These are phyloP conservation scores for Chironomus tentans DNA, from an alignment of 2,888 invertebrate genomes.

Conservation along the genomic window DNA sequence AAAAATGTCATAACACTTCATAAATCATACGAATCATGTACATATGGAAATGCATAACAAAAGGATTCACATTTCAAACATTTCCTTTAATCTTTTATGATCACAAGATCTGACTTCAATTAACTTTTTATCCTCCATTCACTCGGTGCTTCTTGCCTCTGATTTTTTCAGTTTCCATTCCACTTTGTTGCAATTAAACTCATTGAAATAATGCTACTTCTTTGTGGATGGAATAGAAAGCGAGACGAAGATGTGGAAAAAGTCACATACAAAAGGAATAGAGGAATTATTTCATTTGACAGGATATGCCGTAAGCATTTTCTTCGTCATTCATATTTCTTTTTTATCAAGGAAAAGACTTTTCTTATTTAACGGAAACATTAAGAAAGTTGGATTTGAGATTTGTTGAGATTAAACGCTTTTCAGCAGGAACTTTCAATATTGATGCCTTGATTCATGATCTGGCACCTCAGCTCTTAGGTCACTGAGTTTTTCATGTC, in stretches of 20 bases:
- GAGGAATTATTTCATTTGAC: no score
- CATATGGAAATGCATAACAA: neutral
- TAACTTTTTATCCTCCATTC: neutral
- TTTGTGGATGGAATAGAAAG: neutral
- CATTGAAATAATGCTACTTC: constrained; percentile 1
- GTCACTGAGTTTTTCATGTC: no score
- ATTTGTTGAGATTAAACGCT: no score
- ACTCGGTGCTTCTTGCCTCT: neutral
- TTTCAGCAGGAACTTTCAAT: no score
- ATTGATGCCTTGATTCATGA: no score
- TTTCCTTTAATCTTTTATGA: neutral
- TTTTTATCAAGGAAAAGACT: neutral
- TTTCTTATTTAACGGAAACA: neutral
- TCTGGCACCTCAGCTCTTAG: no score
- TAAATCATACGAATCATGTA: neutral
- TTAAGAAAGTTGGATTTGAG: neutral
- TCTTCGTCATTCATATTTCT: no score
- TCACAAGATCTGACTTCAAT: neutral
- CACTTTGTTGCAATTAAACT: constrained; percentile 1
- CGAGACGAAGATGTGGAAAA: neutral
- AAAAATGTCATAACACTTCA: neutral
- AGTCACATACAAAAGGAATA: no score
- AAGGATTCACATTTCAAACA: neutral
- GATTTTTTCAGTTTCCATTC: neutral
- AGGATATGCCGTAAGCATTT: no score